A percentile compares a stretch with the other conserved stretches of the same genome.
Conservation (phyloP, 2,797 vertebrate genomes). For the Acipenser oxyrinchus region DNA sequence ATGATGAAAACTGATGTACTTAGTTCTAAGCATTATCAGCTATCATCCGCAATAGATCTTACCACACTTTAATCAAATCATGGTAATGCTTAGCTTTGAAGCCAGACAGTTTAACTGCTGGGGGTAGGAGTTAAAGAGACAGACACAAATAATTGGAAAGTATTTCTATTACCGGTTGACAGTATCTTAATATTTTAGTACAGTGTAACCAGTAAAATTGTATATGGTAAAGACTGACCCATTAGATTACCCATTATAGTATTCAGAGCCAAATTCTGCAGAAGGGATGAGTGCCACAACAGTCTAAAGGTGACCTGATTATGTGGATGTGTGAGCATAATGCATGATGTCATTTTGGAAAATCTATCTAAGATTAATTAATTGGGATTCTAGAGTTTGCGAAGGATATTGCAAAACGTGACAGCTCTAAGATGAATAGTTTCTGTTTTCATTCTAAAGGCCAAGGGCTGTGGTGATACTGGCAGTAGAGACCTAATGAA, state of each 20-base stretch:
- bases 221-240: too few species aligned
- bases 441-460: background rate
- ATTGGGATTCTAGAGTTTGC: background rate
- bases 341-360: background rate
- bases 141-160: conserved; percentile 44
- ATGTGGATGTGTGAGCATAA: background rate
- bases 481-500: background rate
- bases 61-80: background rate
- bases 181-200: too few species aligned
- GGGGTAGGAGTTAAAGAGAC: conserved; percentile 37
- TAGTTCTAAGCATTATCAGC: background rate
- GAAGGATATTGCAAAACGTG: background rate
- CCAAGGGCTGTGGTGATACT: background rate
- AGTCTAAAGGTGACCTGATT: background rate
- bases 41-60: background rate
- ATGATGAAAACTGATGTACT: too few species aligned
- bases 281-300: background rate
- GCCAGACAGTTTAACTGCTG: conserved; percentile 37
- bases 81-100: conserved; percentile 38
- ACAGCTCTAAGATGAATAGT: background rate
- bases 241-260: too few species aligned
- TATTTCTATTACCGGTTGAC: conserved; percentile 12
- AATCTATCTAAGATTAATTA: background rate
- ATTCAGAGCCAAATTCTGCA: too few species aligned
- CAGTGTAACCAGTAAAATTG: too few species aligned